Evolutionary conservation across 2,797 vertebrate genomes (phyloP).

Genomic region (Aldrovandia affinis): DNA sequence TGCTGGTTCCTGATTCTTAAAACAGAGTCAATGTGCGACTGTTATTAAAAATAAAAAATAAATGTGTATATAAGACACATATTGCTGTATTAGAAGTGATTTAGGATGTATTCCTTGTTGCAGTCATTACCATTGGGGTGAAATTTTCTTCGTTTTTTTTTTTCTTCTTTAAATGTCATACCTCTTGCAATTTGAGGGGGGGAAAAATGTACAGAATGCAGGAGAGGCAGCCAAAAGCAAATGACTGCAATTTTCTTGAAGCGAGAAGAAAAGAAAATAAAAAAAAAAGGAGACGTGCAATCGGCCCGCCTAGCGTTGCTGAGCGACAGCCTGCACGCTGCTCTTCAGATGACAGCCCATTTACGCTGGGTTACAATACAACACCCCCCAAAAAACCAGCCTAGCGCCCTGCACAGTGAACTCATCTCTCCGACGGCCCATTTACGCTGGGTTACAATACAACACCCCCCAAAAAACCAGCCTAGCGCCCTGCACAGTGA

Average conservation of each 20-base stretch:
- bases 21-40: no score
- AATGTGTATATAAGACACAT: no score
- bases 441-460: not conserved
- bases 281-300: not conserved
- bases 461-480: not conserved
- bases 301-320: not conserved
- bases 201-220: not conserved
- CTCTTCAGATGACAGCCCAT: not conserved
- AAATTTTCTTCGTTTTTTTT: not conserved
- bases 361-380: not conserved
- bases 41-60: no score
- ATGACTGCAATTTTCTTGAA: constrained; percentile 1
- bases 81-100: not conserved
- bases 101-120: not conserved
- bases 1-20: no score
- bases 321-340: not conserved
- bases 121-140: not conserved
- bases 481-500: not conserved
- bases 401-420: not conserved
- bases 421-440: not conserved
- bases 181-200: not conserved
- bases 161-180: not conserved
- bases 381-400: not conserved
- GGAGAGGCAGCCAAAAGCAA: not conserved
- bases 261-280: no score